Evolutionary conservation across 2,113 vertebrate genomes (phyloP).

Genomic region (Gymnogyps californianus): DNA sequence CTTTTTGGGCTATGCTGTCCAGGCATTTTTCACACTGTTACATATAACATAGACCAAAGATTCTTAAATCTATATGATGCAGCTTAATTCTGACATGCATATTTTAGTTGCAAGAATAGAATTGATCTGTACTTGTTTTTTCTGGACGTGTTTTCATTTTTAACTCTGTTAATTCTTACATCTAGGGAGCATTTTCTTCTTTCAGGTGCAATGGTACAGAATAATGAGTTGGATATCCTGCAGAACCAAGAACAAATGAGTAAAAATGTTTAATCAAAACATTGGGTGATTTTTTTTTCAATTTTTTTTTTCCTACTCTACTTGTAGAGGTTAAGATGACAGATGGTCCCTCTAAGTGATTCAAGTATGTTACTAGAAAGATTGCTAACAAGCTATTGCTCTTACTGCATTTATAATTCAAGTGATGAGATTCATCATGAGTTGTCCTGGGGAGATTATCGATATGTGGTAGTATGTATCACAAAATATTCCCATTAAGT

Average conservation of each 20-base stretch:
- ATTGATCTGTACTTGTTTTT: neutral
- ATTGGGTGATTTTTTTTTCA: neutral
- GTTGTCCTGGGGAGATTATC: neutral
- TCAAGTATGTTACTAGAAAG: neutral
- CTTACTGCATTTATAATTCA: neutral
- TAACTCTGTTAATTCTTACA: neutral
- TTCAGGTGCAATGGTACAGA: neutral
- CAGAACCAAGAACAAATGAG: neutral
- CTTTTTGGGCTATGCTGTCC: neutral
- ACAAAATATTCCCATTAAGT: neutral
- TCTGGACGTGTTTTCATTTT: neutral
- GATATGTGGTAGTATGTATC: fast-evolving
- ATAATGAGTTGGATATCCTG: neutral
- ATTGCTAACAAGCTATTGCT: neutral
- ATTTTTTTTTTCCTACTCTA: neutral
- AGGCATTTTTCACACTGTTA: neutral
- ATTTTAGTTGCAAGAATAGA: neutral
- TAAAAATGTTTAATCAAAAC: neutral
- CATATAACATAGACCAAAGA: neutral
- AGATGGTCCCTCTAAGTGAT: neutral
- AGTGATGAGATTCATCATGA: neutral
- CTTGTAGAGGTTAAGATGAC: neutral
- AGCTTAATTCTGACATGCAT: neutral
- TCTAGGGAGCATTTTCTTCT: neutral
- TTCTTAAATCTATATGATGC: neutral